These are phyloP conservation scores for Metridium senile DNA, from an alignment of 92 coral and sea anemone genomes.

Conservation along the genomic window DNA sequence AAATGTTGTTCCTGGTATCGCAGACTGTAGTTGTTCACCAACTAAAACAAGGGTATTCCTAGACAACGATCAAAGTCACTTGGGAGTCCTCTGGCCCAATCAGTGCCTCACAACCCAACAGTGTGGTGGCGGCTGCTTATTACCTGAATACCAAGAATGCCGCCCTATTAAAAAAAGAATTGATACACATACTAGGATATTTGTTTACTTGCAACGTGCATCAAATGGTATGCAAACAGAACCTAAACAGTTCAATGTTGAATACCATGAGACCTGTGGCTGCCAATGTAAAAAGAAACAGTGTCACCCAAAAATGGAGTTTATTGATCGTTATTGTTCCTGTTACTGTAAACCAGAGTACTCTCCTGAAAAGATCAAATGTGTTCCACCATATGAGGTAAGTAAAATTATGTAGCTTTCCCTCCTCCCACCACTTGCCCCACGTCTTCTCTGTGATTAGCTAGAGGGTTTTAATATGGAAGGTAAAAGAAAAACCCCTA, in stretches of 20 bases:
- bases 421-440: too few relatives aligned
- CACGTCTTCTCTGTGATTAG: too few relatives aligned
- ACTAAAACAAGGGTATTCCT: background rate
- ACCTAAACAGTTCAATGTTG: too few relatives aligned
- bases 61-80: background rate
- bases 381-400: slow-evolving; percentile 10
- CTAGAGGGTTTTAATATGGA: background rate
- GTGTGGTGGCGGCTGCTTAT: background rate
- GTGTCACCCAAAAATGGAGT: slow-evolving; percentile 1
- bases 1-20: background rate
- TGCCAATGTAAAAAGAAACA: slow-evolving; percentile 14
- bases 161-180: background rate
- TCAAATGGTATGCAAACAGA: too few relatives aligned
- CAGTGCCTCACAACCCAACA: background rate
- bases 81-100: background rate
- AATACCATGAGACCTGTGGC: slow-evolving; percentile 6
- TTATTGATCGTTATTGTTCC: background rate
- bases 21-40: background rate
- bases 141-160: background rate
- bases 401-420: background rate
- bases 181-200: background rate
- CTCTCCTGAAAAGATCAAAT: background rate
- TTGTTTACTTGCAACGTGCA: background rate
- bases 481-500: background rate
- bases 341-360: slow-evolving; percentile 23